Conservation (phyloP, 2,888 invertebrate species). For the Rhimphoctona megacephalus region DNA sequence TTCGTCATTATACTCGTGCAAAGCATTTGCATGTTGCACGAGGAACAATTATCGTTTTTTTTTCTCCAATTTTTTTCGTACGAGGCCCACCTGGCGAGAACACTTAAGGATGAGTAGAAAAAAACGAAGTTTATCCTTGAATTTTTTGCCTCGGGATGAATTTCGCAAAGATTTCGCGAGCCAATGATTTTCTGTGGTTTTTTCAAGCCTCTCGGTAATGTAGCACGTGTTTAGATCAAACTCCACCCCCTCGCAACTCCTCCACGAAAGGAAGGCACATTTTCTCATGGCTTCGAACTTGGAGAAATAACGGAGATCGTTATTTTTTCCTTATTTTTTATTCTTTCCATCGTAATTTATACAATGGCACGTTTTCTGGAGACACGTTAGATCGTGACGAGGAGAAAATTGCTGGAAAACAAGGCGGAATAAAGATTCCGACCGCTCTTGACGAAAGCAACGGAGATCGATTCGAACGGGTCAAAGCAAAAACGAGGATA, state of each 20-base stretch:
- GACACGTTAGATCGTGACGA: slow-evolving; percentile 21
- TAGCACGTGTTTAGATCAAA: not conserved
- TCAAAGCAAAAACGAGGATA: slow-evolving; percentile 22
- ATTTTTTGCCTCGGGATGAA: slow-evolving; percentile 25
- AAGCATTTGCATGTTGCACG: slow-evolving; percentile 21
- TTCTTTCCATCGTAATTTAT: not conserved
- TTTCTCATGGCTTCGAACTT: not conserved
- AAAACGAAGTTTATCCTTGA: slow-evolving; percentile 15
- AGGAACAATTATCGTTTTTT: slow-evolving; percentile 18
- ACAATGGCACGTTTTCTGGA: slow-evolving; percentile 36
- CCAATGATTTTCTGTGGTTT: not conserved
- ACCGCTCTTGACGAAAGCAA: slow-evolving; percentile 40
- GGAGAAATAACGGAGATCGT: slow-evolving; percentile 8
- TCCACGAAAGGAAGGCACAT: not conserved
- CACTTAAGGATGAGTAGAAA: slow-evolving; percentile 4
- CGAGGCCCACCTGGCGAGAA: slow-evolving; percentile 42
- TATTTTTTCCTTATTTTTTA: not conserved
- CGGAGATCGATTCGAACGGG: slow-evolving; percentile 44
- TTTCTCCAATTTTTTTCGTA: not conserved
- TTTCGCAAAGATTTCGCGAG: not conserved
- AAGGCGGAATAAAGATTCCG: slow-evolving; percentile 3
- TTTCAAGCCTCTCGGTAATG: not conserved
- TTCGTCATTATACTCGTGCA: not conserved
- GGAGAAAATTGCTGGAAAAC: slow-evolving; percentile 40
- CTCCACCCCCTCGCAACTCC: not conserved